Evolutionary conservation across 2,113 vertebrate species (phyloP).

Genomic region (Mus musculus): GRCm39 chr1:76343501-76344000

Average conservation of each 20-base stretch:
- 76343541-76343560: background rate
- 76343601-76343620: background rate
- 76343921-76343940: background rate
- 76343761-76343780: background rate
- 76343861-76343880: background rate
- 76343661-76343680: background rate
- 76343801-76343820: conserved; percentile 20
- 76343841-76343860: background rate
- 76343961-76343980: background rate
- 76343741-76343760: background rate
- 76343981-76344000: background rate
- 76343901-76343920: background rate
- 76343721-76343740: background rate
- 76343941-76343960: background rate
- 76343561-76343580: background rate
- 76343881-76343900: background rate
- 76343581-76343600: background rate
- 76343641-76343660: background rate
- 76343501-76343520: background rate
- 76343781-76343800: background rate
- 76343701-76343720: background rate
- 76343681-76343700: background rate
- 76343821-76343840: background rate
- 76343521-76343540: background rate
- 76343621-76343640: no score